A percentile compares a stretch with the other conserved stretches of the same genome.
These are phyloP conservation scores for Saccostrea glomerata DNA, from an alignment of 1,140 invertebrate genomes.

Conservation along the genomic window DNA sequence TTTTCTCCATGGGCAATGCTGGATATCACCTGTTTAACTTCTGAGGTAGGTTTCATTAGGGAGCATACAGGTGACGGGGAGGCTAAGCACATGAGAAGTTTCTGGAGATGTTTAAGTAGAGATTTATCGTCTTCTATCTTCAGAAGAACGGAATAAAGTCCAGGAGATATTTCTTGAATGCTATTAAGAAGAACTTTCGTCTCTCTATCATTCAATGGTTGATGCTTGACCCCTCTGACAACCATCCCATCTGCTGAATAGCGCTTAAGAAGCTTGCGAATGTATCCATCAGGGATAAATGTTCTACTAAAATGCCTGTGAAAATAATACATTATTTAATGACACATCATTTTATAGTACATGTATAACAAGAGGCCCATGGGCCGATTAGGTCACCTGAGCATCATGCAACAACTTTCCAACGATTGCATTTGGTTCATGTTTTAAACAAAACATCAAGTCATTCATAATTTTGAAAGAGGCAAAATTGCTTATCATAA, in stretches of 20 bases:
- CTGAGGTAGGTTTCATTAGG: slow-evolving; percentile 7
- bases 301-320: too few relatives aligned
- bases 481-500: too few relatives aligned
- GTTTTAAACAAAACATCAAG: too few relatives aligned
- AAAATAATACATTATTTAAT: background rate
- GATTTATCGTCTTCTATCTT: background rate
- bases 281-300: too few relatives aligned
- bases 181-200: background rate
- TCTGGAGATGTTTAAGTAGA: background rate
- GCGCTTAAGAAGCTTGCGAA: background rate
- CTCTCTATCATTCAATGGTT: background rate
- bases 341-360: slow-evolving; percentile 16
- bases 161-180: background rate
- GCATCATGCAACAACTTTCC: too few relatives aligned
- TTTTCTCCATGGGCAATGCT: slow-evolving; percentile 15
- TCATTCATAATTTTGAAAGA: too few relatives aligned
- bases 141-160: background rate
- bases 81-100: background rate
- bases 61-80: slow-evolving; percentile 47
- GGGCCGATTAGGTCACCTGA: too few relatives aligned
- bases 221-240: background rate
- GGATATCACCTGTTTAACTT: background rate
- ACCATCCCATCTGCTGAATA: background rate
- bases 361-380: too few relatives aligned
- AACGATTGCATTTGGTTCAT: too few relatives aligned